These are phyloP conservation scores for Channa maculata DNA, from an alignment of 2,113 vertebrate species.

Conservation along the genomic window DNA sequence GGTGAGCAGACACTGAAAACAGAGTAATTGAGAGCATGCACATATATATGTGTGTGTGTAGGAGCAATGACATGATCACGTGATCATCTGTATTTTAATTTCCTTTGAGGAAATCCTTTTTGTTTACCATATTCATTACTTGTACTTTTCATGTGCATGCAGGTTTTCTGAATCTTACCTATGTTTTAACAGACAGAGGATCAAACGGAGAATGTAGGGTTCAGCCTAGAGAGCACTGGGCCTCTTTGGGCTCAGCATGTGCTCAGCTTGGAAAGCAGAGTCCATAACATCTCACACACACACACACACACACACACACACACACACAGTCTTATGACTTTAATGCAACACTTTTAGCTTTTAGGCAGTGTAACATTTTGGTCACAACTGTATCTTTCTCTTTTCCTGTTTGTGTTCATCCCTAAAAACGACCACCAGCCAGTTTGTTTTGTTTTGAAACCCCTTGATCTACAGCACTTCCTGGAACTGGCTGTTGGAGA, in stretches of 20 bases:
- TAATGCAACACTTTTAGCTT: not conserved
- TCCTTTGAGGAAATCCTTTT: not conserved
- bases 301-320: slow-evolving; percentile 8
- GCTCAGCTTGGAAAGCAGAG: slow-evolving; percentile 67
- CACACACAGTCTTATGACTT: slow-evolving; percentile 7
- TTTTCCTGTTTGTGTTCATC: not conserved
- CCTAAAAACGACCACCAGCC: slow-evolving; percentile 1
- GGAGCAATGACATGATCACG: too few relatives aligned
- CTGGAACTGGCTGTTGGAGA: slow-evolving; percentile 41
- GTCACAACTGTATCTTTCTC: not conserved
- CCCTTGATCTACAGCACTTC: slow-evolving; percentile 41
- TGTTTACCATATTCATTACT: not conserved
- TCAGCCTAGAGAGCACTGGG: slow-evolving; percentile 68
- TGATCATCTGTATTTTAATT: too few relatives aligned
- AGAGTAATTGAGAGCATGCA: slow-evolving; percentile 55
- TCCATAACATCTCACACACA: slow-evolving; percentile 6
- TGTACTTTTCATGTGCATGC: not conserved
- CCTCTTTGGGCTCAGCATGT: slow-evolving; percentile 80
- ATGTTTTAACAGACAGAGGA: slow-evolving; percentile 56
- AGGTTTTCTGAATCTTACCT: not conserved
- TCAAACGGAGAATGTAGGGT: slow-evolving; percentile 65
- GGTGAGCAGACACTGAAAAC: slow-evolving; percentile 59
- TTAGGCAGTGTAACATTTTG: not conserved
- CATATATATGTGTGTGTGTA: slow-evolving; percentile 17
- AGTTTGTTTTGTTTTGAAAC: slow-evolving; percentile 40